Evolutionary conservation across 2,888 invertebrate genomes (phyloP).

Genomic region (Opisthograptis luteolata): DNA sequence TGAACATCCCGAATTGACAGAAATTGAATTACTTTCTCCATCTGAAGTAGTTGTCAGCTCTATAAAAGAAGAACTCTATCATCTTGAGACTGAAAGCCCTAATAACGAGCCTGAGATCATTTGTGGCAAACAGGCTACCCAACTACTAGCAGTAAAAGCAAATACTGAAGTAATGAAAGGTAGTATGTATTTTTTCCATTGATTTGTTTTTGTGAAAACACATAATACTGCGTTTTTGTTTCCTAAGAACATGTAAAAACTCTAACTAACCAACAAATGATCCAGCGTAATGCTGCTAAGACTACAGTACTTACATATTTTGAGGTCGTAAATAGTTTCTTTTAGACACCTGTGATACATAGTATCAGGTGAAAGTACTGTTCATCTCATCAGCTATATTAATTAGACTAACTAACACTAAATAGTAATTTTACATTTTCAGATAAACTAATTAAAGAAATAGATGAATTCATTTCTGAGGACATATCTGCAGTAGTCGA

Average conservation of each 20-base stretch:
- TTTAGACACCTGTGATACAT: no score
- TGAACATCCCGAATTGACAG: constrained; percentile 13
- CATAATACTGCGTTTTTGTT: no score
- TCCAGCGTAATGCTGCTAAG: no score
- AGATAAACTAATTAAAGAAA: constrained; percentile 50
- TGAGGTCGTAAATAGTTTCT: no score
- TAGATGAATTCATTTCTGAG: constrained; percentile 53
- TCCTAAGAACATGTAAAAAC: no score
- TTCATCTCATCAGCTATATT: no score
- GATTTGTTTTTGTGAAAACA: no score
- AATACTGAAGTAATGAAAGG: constrained; percentile 6
- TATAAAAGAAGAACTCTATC: not conserved
- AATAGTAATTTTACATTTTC: constrained; percentile 29
- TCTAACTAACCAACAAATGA: no score
- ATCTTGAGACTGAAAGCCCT: not conserved
- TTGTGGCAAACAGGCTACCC: not conserved
- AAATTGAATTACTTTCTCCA: constrained; percentile 8
- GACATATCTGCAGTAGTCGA: constrained; percentile 44
- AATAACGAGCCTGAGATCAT: not conserved
- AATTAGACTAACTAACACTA: not conserved
- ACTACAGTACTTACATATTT: no score
- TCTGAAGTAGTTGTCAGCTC: constrained; percentile 17
- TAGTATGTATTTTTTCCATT: not conserved
- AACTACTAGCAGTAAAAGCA: not conserved
- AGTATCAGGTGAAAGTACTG: no score